Percentiles rank a stretch among this genome's conserved stretches.
phyloP scores from a whole-genome alignment of 1,140 invertebrate species.

The Neodiprion lecontei region DNA sequence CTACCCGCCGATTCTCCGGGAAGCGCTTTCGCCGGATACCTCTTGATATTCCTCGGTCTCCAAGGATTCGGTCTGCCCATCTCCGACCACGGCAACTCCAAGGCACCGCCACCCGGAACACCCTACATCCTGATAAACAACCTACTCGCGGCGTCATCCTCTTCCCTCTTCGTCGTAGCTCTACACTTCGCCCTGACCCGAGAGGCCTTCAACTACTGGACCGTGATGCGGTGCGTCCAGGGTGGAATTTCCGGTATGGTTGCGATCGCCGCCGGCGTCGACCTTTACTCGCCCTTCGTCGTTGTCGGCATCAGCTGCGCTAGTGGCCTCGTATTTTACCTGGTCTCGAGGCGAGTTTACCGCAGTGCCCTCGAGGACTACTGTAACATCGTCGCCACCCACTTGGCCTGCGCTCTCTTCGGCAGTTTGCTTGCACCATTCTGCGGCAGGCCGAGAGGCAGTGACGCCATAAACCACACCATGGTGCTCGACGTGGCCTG shows the following conservation, averaged over 20 bases:
- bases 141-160: constrained; percentile 38
- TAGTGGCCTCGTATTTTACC: constrained; percentile 36
- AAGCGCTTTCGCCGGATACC: constrained; percentile 35
- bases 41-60: constrained; percentile 41
- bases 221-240: constrained; percentile 41
- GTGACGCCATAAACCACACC: not conserved
- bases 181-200: constrained; percentile 34
- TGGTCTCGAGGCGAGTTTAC: constrained; percentile 36
- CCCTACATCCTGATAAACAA: constrained; percentile 36
- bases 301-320: constrained; percentile 29
- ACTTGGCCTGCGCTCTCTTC: constrained; percentile 34
- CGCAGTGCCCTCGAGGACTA: constrained; percentile 42
- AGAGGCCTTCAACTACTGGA: constrained; percentile 43
- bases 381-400: constrained; percentile 39
- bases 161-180: constrained; percentile 31
- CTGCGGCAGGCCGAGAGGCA: not conserved
- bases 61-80: constrained; percentile 31
- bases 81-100: not conserved
- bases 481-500: constrained; percentile 33
- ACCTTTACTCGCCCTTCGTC: constrained; percentile 35
- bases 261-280: constrained; percentile 34
- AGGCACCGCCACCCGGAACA: not conserved
- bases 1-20: constrained; percentile 30
- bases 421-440: constrained; percentile 29
- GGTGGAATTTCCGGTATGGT: constrained; percentile 36